Evolutionary conservation across 2,888 invertebrate genomes (phyloP).

Genomic region (Himalopsyche kuldschensis): DNA sequence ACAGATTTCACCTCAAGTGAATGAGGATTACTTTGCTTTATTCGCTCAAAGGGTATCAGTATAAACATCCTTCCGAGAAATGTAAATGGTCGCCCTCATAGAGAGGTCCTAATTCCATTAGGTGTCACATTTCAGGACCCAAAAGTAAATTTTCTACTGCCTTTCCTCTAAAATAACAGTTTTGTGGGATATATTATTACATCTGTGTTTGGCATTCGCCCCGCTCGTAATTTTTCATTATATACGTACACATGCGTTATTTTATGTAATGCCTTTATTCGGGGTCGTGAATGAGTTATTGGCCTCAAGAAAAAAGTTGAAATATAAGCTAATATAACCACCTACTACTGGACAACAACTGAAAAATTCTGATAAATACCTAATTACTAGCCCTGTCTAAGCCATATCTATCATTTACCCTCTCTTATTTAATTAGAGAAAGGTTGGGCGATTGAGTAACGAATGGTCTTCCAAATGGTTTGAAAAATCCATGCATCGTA

Average conservation of each 20-base stretch:
- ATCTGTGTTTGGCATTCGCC: not conserved
- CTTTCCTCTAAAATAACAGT: not conserved
- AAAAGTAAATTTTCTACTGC: conserved; percentile 1
- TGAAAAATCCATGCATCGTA: no score
- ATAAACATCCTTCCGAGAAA: not conserved
- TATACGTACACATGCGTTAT: not conserved
- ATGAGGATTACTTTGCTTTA: not conserved
- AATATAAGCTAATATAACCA: no score
- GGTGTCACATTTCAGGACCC: not conserved
- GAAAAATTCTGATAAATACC: no score
- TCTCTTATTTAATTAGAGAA: no score
- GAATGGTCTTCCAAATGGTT: no score
- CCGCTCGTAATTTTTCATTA: not conserved
- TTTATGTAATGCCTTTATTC: not conserved
- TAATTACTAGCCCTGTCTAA: no score
- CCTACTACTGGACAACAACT: no score
- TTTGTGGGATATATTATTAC: conserved; percentile 1
- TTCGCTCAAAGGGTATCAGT: not conserved
- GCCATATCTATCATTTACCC: no score
- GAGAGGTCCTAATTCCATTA: conserved; percentile 1
- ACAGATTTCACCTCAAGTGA: not conserved
- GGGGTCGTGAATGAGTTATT: no score
- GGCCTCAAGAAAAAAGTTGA: no score
- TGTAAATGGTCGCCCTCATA: not conserved
- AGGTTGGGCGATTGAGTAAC: no score